These are phyloP conservation scores for Acanthoscelides obtectus DNA, from an alignment of 2,888 invertebrate genomes.

Conservation along the genomic window DNA sequence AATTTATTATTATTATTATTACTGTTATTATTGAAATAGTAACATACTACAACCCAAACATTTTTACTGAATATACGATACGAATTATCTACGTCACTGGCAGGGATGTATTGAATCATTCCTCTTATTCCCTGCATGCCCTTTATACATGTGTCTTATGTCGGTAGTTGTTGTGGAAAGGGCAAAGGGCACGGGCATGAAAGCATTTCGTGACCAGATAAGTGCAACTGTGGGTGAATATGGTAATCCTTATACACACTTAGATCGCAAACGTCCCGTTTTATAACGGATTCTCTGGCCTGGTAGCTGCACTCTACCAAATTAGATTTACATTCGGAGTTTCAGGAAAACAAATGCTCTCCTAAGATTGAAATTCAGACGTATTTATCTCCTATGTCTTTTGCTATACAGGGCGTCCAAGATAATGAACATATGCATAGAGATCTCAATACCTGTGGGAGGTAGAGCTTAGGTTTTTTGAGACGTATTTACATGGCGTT, in stretches of 20 bases:
- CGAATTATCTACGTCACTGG: neutral
- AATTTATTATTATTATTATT: too few species aligned
- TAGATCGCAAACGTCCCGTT: neutral
- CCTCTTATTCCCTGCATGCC: neutral
- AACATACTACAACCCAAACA: too few species aligned
- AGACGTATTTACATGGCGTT: too few species aligned
- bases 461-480: too few species aligned
- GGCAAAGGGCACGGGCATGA: neutral
- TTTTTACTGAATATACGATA: too few species aligned
- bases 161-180: neutral
- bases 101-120: neutral
- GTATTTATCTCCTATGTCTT: too few species aligned
- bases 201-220: neutral
- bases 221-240: neutral
- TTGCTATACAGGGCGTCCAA: too few species aligned
- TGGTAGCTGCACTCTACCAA: neutral
- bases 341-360: neutral
- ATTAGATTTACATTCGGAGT: neutral
- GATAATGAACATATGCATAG: too few species aligned
- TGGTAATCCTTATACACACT: neutral
- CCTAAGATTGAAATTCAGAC: too few species aligned
- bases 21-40: too few species aligned
- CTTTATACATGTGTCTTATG: neutral
- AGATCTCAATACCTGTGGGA: too few species aligned
- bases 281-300: neutral